Evolutionary conservation across 2,113 vertebrate species (phyloP).

Genomic region (Dendrocopos noguchii): DNA sequence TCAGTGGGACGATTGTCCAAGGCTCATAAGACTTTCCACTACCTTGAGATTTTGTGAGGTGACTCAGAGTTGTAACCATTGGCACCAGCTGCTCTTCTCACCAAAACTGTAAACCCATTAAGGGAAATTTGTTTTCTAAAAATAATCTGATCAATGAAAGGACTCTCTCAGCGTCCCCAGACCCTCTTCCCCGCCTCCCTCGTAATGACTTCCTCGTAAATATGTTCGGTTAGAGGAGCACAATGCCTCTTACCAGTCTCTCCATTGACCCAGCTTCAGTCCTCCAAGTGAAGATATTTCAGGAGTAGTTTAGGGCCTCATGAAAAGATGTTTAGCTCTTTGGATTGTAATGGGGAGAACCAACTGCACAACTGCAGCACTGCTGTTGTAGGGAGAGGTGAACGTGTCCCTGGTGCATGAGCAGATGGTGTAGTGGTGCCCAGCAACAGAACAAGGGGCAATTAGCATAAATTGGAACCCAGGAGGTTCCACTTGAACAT

Average conservation of each 20-base stretch:
- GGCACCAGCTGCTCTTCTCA: slow-evolving; percentile 53
- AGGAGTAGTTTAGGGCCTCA: neutral
- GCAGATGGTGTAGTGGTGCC: neutral
- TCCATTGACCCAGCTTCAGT: neutral
- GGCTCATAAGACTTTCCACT: slow-evolving; percentile 40
- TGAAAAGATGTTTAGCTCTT: neutral
- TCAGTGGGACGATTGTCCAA: slow-evolving; percentile 50
- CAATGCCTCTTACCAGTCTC: neutral
- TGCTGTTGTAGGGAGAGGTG: neutral
- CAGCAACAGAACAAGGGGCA: too few species aligned
- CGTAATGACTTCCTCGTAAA: slow-evolving; percentile 16
- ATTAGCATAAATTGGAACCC: too few species aligned
- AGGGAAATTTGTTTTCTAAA: slow-evolving; percentile 63
- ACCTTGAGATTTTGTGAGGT: slow-evolving; percentile 31
- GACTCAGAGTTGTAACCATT: slow-evolving; percentile 56
- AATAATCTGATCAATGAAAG: slow-evolving; percentile 69
- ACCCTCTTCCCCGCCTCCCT: slow-evolving; percentile 7
- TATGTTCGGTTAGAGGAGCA: neutral
- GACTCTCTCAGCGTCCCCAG: slow-evolving; percentile 40
- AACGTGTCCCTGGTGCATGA: neutral
- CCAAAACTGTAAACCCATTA: slow-evolving; percentile 62
- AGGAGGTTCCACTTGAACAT: too few species aligned
- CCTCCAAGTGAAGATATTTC: neutral
- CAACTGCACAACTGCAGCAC: neutral
- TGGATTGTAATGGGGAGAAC: neutral